These are phyloP conservation scores for Marasmarcha lunaedactyla DNA, from an alignment of 2,888 invertebrate genomes.

Conservation along the genomic window DNA sequence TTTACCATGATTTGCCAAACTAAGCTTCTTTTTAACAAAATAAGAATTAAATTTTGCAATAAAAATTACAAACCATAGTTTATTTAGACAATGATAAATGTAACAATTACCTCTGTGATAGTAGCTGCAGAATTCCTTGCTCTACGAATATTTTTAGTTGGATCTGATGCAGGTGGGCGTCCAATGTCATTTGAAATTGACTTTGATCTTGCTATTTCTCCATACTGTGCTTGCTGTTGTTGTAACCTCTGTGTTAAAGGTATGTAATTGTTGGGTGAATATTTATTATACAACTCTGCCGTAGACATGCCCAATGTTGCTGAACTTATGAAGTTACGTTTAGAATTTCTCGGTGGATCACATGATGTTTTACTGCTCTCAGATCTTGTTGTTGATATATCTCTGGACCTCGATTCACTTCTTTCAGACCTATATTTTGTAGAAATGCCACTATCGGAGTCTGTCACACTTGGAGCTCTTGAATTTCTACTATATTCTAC, in stretches of 20 bases:
- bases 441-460: constrained; percentile 57
- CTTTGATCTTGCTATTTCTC: constrained; percentile 62
- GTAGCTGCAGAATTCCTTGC: constrained; percentile 45
- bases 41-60: no score
- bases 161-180: constrained; percentile 45
- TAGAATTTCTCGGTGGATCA: constrained; percentile 37
- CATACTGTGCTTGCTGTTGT: constrained; percentile 38
- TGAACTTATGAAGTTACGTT: constrained; percentile 54
- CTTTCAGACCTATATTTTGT: constrained; percentile 44
- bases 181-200: constrained; percentile 73
- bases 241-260: constrained; percentile 65
- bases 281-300: constrained; percentile 79
- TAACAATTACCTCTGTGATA: constrained; percentile 44
- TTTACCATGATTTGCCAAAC: no score
- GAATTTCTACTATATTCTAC: constrained; percentile 45
- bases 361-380: constrained; percentile 61
- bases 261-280: constrained; percentile 81
- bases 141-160: constrained; percentile 35
- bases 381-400: constrained; percentile 64
- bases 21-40: no score
- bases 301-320: constrained; percentile 69
- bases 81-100: background rate
- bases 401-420: constrained; percentile 65
- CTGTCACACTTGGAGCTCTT: constrained; percentile 54
- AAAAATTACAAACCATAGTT: no score